Conservation (phyloP, 2,797 vertebrate genomes). For the Platyrinchus mystaceus region DNA sequence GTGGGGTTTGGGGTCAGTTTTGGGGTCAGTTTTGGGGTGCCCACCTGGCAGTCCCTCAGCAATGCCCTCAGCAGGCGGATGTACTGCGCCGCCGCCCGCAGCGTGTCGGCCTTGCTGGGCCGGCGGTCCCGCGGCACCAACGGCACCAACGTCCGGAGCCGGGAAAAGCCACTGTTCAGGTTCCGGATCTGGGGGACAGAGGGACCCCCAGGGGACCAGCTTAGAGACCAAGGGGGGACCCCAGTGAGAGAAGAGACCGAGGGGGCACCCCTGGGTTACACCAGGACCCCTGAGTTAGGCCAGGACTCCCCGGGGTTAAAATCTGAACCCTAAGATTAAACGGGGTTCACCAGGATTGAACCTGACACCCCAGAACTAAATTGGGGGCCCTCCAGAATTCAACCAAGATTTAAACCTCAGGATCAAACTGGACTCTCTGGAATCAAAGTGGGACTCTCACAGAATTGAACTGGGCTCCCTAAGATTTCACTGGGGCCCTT, state of each 20-base stretch:
- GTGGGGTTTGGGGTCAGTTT: background rate
- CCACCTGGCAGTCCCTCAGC: background rate
- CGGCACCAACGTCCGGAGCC: background rate
- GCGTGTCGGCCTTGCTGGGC: background rate
- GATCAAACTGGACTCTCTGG: background rate
- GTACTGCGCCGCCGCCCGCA: background rate
- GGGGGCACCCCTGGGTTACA: too few species aligned
- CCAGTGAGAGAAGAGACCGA: background rate
- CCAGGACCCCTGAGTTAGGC: background rate
- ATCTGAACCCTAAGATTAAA: background rate
- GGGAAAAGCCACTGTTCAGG: background rate
- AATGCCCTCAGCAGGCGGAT: background rate
- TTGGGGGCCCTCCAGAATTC: background rate
- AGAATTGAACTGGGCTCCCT: background rate
- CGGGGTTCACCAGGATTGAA: background rate
- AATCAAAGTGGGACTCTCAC: background rate
- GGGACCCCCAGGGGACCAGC: constrained; percentile 8
- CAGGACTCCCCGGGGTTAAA: too few species aligned
- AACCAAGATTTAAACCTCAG: too few species aligned
- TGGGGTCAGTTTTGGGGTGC: background rate
- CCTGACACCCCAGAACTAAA: background rate
- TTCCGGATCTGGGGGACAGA: background rate
- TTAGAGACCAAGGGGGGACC: background rate
- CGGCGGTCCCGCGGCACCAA: background rate
- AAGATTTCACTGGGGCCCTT: too few species aligned